Evolutionary conservation across 2,888 invertebrate species (phyloP).

Genomic region (Linyphia triangularis): DNA sequence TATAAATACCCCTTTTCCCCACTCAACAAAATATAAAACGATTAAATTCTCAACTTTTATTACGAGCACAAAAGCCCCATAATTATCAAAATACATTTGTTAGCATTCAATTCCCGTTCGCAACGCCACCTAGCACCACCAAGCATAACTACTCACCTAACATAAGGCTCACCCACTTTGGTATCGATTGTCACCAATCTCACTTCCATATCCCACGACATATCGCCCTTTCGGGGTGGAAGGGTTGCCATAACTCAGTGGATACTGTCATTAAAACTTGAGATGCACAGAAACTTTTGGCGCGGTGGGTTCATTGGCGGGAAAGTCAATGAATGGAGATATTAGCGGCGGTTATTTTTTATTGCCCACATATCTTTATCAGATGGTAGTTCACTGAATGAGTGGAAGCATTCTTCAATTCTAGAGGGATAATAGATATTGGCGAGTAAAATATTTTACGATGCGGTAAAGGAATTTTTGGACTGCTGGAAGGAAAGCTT

Average conservation of each 20-base stretch:
- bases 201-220: not conserved
- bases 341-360: slow-evolving; percentile 26
- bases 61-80: no score
- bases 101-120: slow-evolving; percentile 42
- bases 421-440: slow-evolving; percentile 28
- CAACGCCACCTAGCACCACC: slow-evolving; percentile 55
- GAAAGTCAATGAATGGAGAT: slow-evolving; percentile 28
- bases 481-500: no score
- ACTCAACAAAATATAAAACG: no score
- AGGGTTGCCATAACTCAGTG: slow-evolving; percentile 32
- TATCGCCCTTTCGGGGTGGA: slow-evolving; percentile 23
- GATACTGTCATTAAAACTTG: slow-evolving; percentile 32
- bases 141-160: not conserved
- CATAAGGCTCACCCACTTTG: slow-evolving; percentile 4
- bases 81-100: slow-evolving; percentile 53
- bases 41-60: no score
- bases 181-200: slow-evolving; percentile 52
- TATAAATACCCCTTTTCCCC: no score
- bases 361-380: slow-evolving; percentile 29
- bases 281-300: slow-evolving; percentile 40
- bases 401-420: slow-evolving; percentile 10
- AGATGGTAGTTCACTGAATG: slow-evolving; percentile 22
- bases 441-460: slow-evolving; percentile 41
- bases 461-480: not conserved
- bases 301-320: slow-evolving; percentile 37